Conservation (phyloP, 2,888 invertebrate genomes). For the Frankliniella intonsa region DNA sequence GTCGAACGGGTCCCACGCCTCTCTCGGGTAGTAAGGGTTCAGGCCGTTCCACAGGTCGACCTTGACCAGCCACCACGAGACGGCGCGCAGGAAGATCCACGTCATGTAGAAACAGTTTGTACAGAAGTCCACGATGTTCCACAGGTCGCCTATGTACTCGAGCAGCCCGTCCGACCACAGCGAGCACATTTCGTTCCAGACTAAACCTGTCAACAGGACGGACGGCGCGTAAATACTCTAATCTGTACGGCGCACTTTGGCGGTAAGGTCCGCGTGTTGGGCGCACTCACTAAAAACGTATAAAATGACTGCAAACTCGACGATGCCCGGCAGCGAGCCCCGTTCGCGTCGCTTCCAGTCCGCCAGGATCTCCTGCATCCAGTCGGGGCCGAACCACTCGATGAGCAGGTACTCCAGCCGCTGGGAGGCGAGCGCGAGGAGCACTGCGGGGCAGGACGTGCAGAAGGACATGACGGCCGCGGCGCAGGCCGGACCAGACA, state of each 20-base stretch:
- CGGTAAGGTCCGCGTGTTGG: no score
- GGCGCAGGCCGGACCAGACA: neutral
- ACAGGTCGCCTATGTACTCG: conserved; percentile 91
- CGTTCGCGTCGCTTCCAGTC: conserved; percentile 75
- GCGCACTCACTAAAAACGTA: conserved; percentile 79
- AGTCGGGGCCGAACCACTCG: conserved; percentile 72
- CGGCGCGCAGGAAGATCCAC: conserved; percentile 82
- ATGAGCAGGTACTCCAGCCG: conserved; percentile 76
- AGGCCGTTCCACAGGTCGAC: conserved; percentile 67
- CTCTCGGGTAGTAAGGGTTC: conserved; percentile 80
- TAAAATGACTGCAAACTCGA: conserved; percentile 76
- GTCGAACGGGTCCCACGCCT: conserved; percentile 91
- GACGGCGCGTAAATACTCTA: no score
- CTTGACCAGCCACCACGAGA: conserved; percentile 84
- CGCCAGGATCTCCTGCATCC: conserved; percentile 67
- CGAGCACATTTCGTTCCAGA: conserved; percentile 89
- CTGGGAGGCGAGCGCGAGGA: conserved; percentile 91
- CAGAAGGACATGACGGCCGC: neutral
- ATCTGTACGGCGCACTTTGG: neutral
- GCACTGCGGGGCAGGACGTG: conserved; percentile 53
- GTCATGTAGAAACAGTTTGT: conserved; percentile 94
- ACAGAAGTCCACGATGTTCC: conserved; percentile 98
- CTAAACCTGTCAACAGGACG: conserved; percentile 63
- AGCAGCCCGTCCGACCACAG: conserved; percentile 85
- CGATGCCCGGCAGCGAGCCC: conserved; percentile 71